Evolutionary conservation across 2,888 invertebrate genomes (phyloP).

Genomic region (Dascillus cervinus): DNA sequence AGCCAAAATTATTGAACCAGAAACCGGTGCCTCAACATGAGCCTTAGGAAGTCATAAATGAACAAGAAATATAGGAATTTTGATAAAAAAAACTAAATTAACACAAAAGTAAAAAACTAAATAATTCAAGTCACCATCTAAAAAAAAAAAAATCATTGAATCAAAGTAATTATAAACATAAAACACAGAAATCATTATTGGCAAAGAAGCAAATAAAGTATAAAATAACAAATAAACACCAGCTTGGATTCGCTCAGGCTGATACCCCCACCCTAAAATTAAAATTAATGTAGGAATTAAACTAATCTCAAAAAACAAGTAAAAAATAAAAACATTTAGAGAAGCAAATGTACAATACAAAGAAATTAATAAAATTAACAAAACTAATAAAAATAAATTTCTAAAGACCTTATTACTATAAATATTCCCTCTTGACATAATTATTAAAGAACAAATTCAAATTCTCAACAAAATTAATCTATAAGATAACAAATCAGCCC

Average conservation of each 20-base stretch:
- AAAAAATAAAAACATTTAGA: conserved; percentile 57
- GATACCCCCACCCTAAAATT: conserved; percentile 61
- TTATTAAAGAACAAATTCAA: conserved; percentile 43
- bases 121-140: conserved; percentile 39
- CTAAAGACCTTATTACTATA: conserved; percentile 43
- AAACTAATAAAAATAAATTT: conserved; percentile 48
- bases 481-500: conserved; percentile 47
- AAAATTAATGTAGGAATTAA: conserved; percentile 60
- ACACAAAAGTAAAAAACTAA: conserved; percentile 48
- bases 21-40: conserved; percentile 67
- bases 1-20: conserved; percentile 68
- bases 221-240: conserved; percentile 62
- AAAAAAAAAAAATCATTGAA: conserved; percentile 48
- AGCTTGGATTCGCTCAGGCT: conserved; percentile 60
- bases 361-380: conserved; percentile 47
- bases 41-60: conserved; percentile 67
- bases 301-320: conserved; percentile 62
- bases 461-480: conserved; percentile 49
- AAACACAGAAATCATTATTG: conserved; percentile 53
- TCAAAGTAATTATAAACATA: conserved; percentile 42
- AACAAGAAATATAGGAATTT: conserved; percentile 62
- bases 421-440: conserved; percentile 47
- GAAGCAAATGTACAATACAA: conserved; percentile 51
- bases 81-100: conserved; percentile 60
- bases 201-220: conserved; percentile 60